phyloP scores from a whole-genome alignment of 2,888 invertebrate genomes.

The Synergus umbraculus region DNA sequence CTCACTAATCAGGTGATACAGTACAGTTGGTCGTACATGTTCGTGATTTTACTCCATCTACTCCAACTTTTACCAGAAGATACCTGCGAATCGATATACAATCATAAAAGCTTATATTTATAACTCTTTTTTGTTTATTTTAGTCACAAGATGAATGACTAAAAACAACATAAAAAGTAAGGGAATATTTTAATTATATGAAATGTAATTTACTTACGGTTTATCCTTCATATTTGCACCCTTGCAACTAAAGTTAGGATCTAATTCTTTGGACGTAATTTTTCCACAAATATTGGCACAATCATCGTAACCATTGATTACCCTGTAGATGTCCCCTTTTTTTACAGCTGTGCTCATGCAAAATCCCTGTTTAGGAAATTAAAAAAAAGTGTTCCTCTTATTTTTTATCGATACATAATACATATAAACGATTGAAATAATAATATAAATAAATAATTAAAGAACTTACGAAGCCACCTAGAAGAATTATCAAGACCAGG shows the following conservation, averaged over 20 bases:
- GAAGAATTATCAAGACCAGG: conserved; percentile 61
- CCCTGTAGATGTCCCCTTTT: conserved; percentile 80
- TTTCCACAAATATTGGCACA: conserved; percentile 83
- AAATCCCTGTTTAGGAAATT: conserved; percentile 69
- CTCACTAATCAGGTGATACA: conserved; percentile 64
- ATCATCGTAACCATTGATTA: conserved; percentile 82
- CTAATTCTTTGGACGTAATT: conserved; percentile 70
- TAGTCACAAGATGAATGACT: not conserved
- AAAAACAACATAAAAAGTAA: not conserved
- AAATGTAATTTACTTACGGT: conserved; percentile 55
- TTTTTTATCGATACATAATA: not conserved
- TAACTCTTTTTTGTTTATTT: not conserved
- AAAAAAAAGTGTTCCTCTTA: not conserved
- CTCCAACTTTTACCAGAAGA: conserved; percentile 56
- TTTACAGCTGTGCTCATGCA: conserved; percentile 71
- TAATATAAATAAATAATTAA: not conserved
- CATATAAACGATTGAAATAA: too few species aligned
- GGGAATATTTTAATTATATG: too few species aligned
- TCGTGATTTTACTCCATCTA: conserved; percentile 64
- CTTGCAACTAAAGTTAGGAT: conserved; percentile 75
- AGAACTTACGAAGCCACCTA: conserved; percentile 68
- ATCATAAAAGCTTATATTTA: not conserved
- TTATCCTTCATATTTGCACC: conserved; percentile 75
- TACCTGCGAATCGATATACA: conserved; percentile 56
- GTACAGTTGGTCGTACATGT: conserved; percentile 73